Evolutionary conservation across 2,888 invertebrate genomes (phyloP).

Genomic region (Mantis religiosa): DNA sequence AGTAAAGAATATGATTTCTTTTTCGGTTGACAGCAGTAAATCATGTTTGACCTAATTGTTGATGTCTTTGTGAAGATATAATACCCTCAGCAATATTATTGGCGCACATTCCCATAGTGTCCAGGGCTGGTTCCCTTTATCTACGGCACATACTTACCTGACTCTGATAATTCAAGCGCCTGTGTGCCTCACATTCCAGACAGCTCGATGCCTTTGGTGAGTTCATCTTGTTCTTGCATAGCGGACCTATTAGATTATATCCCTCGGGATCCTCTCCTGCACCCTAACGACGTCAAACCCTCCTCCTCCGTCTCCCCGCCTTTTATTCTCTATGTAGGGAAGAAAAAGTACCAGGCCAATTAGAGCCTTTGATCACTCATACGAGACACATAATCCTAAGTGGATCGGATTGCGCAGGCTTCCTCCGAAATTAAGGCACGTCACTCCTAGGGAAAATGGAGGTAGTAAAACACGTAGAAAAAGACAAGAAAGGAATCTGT

Average conservation of each 20-base stretch:
- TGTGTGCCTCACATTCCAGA: neutral
- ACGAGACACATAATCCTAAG: neutral
- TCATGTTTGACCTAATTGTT: too few species aligned
- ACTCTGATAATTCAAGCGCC: neutral
- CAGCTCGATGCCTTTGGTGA: neutral
- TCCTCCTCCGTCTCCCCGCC: neutral
- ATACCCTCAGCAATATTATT: neutral
- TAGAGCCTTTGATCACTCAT: neutral
- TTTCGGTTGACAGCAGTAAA: too few species aligned
- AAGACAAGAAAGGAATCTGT: neutral
- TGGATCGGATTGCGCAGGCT: neutral
- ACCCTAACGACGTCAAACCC: neutral
- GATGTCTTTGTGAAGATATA: neutral
- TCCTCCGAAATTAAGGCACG: neutral
- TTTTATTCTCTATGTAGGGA: neutral
- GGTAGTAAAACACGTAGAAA: neutral
- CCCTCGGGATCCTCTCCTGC: neutral
- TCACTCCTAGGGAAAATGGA: neutral
- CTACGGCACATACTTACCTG: neutral
- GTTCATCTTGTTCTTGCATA: neutral
- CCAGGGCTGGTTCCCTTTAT: neutral
- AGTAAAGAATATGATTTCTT: too few species aligned
- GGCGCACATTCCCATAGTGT: neutral
- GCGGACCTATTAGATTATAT: neutral
- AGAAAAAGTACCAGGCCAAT: neutral